Conservation (phyloP, 1,140 invertebrate species). For the Lucilia sericata region DNA sequence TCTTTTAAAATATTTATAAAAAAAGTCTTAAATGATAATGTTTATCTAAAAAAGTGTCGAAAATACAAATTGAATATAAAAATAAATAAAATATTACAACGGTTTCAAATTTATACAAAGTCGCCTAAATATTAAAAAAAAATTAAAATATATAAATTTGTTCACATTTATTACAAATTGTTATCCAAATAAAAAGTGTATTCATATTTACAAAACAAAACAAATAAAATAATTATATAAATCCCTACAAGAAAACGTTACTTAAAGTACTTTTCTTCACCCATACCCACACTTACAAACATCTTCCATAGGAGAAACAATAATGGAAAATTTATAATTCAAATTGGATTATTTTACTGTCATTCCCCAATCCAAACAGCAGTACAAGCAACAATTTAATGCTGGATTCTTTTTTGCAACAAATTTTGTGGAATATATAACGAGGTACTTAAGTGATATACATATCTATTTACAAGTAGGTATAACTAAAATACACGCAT, state of each 20-base stretch:
- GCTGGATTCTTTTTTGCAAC: too few relatives aligned
- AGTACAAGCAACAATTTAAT: too few relatives aligned
- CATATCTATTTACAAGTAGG: too few relatives aligned
- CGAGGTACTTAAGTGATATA: too few relatives aligned
- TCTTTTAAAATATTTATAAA: not conserved
- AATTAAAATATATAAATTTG: not conserved
- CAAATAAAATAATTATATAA: not conserved
- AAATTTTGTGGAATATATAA: too few relatives aligned
- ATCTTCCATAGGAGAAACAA: not conserved
- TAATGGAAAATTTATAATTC: not conserved
- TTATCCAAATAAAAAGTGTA: not conserved
- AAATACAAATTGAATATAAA: not conserved
- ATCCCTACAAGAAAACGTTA: not conserved
- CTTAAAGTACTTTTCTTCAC: not conserved
- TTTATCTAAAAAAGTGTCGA: not conserved
- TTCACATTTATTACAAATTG: not conserved
- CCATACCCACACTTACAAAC: too few relatives aligned
- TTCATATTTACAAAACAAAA: not conserved
- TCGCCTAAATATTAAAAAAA: not conserved
- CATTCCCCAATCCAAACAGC: too few relatives aligned
- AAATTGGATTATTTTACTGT: not conserved
- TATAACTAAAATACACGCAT: too few relatives aligned
- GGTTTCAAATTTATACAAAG: not conserved
- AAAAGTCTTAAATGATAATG: not conserved
- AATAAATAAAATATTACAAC: not conserved